These are phyloP conservation scores for Yponomeuta malinellus DNA, from an alignment of 2,888 invertebrate genomes.

Conservation along the genomic window DNA sequence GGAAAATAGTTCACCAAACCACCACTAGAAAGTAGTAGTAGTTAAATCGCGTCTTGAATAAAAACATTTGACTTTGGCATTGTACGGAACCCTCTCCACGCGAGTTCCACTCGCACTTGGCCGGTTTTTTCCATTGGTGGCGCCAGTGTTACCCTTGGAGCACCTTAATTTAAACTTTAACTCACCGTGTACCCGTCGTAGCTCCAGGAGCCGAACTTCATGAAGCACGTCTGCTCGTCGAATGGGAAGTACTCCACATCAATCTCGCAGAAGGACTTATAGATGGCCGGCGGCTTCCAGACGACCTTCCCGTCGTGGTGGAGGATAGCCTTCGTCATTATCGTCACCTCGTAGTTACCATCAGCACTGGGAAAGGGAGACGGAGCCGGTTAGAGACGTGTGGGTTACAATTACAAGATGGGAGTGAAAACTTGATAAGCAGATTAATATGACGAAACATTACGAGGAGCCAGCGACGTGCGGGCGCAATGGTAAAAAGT, in stretches of 20 bases:
- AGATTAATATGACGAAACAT: conserved; percentile 5
- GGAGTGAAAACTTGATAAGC: neutral
- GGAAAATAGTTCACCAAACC: no score
- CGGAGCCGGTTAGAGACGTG: neutral
- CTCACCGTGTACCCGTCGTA: conserved; percentile 95
- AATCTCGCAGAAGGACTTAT: conserved; percentile 97
- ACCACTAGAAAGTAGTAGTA: no score
- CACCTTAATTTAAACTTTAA: neutral
- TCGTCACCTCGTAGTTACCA: conserved; percentile 98
- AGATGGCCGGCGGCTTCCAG: conserved; percentile 99
- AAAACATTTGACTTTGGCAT: no score
- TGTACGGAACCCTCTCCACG: no score
- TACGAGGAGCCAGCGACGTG: no score
- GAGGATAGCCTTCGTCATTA: conserved; percentile 97
- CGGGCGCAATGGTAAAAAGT: no score
- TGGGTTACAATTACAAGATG: no score
- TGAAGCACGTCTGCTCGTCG: conserved; percentile 95
- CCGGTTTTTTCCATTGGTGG: no score
- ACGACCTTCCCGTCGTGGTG: conserved; percentile 94
- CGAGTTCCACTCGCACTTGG: no score
- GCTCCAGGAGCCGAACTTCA: conserved; percentile 97
- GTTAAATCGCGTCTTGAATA: no score
- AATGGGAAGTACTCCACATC: conserved; percentile 97
- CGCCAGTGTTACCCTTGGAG: no score
- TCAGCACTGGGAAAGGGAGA: conserved; percentile 83